phyloP scores from a whole-genome alignment of 2,888 invertebrate genomes.

The Acrocera orbiculus region DNA sequence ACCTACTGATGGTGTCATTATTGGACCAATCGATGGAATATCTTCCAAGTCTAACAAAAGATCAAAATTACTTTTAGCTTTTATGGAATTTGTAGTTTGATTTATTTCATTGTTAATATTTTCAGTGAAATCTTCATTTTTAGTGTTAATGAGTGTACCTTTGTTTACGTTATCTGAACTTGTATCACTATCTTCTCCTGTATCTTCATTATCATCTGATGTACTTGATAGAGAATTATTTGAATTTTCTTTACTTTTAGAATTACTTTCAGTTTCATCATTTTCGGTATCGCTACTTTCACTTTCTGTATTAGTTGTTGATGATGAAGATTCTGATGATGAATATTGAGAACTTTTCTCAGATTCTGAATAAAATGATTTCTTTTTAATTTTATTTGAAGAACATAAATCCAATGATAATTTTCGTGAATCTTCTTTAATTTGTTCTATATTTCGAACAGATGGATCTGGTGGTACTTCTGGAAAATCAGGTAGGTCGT shows the following conservation, averaged over 20 bases:
- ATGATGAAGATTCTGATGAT: slow-evolving; percentile 10
- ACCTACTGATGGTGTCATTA: slow-evolving; percentile 65
- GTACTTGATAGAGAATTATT: slow-evolving; percentile 1
- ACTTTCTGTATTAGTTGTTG: slow-evolving; percentile 12
- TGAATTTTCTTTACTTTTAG: slow-evolving; percentile 14
- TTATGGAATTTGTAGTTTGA: slow-evolving; percentile 9
- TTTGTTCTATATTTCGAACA: slow-evolving; percentile 53
- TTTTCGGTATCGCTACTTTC: slow-evolving; percentile 12
- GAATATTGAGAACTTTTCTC: slow-evolving; percentile 27
- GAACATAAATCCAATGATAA: slow-evolving; percentile 17
- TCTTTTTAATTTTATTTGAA: slow-evolving; percentile 28
- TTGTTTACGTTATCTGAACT: slow-evolving; percentile 16
- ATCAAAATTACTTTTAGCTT: slow-evolving; percentile 52
- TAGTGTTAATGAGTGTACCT: slow-evolving; percentile 22
- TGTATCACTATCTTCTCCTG: slow-evolving; percentile 6
- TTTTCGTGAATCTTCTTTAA: slow-evolving; percentile 19
- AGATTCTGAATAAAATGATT: slow-evolving; percentile 41
- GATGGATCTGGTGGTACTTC: slow-evolving; percentile 51
- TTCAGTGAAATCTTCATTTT: slow-evolving; percentile 1
- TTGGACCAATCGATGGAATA: slow-evolving; percentile 44
- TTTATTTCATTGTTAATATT: not conserved
- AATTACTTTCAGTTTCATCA: slow-evolving; percentile 16
- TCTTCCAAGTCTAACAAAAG: slow-evolving; percentile 66
- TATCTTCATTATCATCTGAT: slow-evolving; percentile 11
- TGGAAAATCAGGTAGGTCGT: slow-evolving; percentile 73